Percentiles rank a stretch among this genome's conserved stretches.
phyloP scores from a whole-genome alignment of 35 echinoderm and acorn worm species.

The Acanthaster planci region DNA sequence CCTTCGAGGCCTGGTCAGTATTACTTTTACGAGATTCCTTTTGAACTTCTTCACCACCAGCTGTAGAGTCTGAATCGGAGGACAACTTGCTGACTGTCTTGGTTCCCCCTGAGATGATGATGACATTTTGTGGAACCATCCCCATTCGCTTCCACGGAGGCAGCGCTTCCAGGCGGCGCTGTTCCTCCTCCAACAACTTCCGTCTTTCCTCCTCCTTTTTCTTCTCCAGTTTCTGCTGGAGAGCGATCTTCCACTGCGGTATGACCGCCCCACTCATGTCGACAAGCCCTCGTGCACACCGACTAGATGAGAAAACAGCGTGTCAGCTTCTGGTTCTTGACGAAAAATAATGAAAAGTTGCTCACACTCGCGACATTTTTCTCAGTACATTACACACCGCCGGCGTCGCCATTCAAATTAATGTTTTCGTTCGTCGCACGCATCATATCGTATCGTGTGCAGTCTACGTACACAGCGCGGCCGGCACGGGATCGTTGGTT shows the following conservation, averaged over 20 bases:
- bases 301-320: neutral
- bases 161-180: slow-evolving; percentile 50
- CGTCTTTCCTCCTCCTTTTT: slow-evolving; percentile 65
- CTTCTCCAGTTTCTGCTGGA: slow-evolving; percentile 68
- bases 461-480: too few relatives aligned
- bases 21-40: neutral
- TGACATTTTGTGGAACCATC: slow-evolving; percentile 86
- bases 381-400: neutral
- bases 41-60: neutral
- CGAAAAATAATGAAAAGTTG: neutral
- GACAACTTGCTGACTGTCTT: slow-evolving; percentile 6
- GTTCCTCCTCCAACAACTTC: slow-evolving; percentile 53
- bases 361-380: slow-evolving; percentile 27
- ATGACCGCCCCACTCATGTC: slow-evolving; percentile 33
- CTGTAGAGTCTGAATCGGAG: neutral
- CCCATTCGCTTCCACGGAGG: slow-evolving; percentile 80
- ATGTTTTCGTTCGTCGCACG: too few relatives aligned
- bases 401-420: slow-evolving; percentile 12
- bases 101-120: slow-evolving; percentile 56
- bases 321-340: neutral
- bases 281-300: slow-evolving; percentile 6
- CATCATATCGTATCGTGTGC: too few relatives aligned
- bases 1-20: neutral
- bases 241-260: slow-evolving; percentile 76
- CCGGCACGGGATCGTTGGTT: too few relatives aligned